Base-by-base conservation (phyloP, 1,140 invertebrate species). In the Teleopsis dalmanni region DNA sequence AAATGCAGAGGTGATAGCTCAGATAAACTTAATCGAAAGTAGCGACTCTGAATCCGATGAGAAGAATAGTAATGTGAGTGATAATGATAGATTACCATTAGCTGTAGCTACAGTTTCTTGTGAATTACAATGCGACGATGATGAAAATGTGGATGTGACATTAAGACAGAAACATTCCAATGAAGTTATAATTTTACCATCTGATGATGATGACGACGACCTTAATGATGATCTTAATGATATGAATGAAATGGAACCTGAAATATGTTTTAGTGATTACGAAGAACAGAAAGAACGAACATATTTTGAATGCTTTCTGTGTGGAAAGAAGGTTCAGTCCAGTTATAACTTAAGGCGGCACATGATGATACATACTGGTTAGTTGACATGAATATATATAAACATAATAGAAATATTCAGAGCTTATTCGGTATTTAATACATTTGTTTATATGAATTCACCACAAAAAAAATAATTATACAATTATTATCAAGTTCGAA, bases 361-460 rank as follows among this genome's bases (percentile, higher is more conserved):
- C 42, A 69, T 69, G 65, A 69, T 69, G 65, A 69, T 69, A 43
- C 65, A 69, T 35, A 69, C 65, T 44, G 65, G 65, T 69, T 36
- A 53, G 44, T 8, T 22, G 21, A 45, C n/a, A n/a, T n/a, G n/a
- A n/a, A n/a, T n/a, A n/a, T n/a, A n/a, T n/a, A n/a, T n/a, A n/a
- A n/a, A n/a, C n/a, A n/a, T n/a, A n/a, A n/a, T n/a, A n/a, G n/a
- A n/a, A n/a, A n/a, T n/a, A n/a, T n/a, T n/a, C n/a, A n/a, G n/a
- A n/a, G n/a, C n/a, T n/a, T n/a, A n/a, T n/a, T n/a, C n/a, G n/a
- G n/a, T n/a, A n/a, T n/a, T n/a, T n/a, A n/a, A 13, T 8, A 31
- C 13, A 8, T 31, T 31, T 31, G 13, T 31, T 31, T 31, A 31
- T 8, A 31, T 31, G 7, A 7, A 7, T 31, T 31, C 7, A 8